These are phyloP conservation scores for Xanthia icteritia DNA, from an alignment of 2,888 invertebrate genomes.

Conservation along the genomic window DNA sequence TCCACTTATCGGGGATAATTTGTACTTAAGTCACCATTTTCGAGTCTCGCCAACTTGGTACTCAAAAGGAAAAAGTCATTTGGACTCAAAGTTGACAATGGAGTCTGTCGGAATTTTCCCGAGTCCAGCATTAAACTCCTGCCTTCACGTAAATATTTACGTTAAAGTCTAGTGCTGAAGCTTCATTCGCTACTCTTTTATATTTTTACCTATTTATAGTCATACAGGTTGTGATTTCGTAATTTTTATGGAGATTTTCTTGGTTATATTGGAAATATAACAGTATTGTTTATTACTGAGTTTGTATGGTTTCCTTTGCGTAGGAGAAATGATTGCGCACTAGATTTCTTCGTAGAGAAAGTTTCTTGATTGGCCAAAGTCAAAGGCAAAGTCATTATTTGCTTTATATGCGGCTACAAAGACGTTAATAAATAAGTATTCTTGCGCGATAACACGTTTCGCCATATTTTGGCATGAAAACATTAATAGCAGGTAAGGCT, in stretches of 20 bases:
- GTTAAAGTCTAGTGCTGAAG: constrained; percentile 12
- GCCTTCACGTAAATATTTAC: constrained; percentile 49
- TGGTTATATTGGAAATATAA: neutral
- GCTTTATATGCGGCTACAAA: too few relatives aligned
- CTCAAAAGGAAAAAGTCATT: constrained; percentile 40
- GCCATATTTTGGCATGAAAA: too few relatives aligned
- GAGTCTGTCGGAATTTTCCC: constrained; percentile 16
- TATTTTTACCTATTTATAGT: constrained; percentile 21
- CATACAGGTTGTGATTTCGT: neutral
- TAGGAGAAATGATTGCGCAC: neutral
- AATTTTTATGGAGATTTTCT: constrained; percentile 7
- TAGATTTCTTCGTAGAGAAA: neutral
- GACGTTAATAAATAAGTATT: too few relatives aligned
- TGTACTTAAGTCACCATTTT: constrained; percentile 25
- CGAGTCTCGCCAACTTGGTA: constrained; percentile 9
- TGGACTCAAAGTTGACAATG: constrained; percentile 45
- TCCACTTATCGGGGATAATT: constrained; percentile 10
- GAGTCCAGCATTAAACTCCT: constrained; percentile 25
- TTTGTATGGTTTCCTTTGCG: constrained; percentile 7
- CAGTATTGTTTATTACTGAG: neutral
- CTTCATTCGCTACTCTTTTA: constrained; percentile 23
- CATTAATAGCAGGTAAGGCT: too few relatives aligned
- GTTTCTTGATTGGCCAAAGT: neutral
- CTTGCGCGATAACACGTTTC: too few relatives aligned
- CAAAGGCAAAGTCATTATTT: too few relatives aligned